Conservation (phyloP, 37 sponge, comb jelly and placozoan species). For the Geodia barretti region DNA sequence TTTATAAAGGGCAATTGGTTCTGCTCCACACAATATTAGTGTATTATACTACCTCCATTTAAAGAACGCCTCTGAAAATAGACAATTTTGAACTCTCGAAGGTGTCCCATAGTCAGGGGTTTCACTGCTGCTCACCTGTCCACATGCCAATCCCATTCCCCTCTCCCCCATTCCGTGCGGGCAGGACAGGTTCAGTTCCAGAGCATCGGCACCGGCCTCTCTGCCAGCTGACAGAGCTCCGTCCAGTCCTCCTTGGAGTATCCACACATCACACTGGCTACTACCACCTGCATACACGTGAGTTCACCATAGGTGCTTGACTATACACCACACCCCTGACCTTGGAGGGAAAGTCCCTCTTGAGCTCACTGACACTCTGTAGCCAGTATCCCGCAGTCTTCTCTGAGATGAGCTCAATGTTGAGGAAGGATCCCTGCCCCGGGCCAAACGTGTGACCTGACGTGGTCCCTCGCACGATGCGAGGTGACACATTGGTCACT, state of each 20-base stretch:
- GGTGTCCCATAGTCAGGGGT: neutral
- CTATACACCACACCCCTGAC: constrained; percentile 32
- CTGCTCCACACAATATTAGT: too few species aligned
- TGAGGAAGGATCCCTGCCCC: constrained; percentile 93
- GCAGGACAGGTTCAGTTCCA: constrained; percentile 96
- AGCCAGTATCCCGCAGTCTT: constrained; percentile 97
- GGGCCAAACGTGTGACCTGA: constrained; percentile 87
- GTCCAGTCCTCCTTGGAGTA: constrained; percentile 89
- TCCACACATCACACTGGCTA: constrained; percentile 96
- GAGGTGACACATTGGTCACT: constrained; percentile 94
- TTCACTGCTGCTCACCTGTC: constrained; percentile 61
- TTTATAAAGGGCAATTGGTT: too few species aligned
- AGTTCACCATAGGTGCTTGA: too few species aligned
- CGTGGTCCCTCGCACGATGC: constrained; percentile 92
- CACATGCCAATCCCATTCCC: constrained; percentile 97
- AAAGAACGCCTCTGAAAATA: too few species aligned
- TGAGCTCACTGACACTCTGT: constrained; percentile 86
- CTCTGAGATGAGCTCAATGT: constrained; percentile 95
- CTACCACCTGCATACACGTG: constrained; percentile 71
- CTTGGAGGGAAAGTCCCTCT: constrained; percentile 88
- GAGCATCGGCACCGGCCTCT: constrained; percentile 92
- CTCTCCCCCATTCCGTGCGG: constrained; percentile 98
- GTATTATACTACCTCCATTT: too few species aligned
- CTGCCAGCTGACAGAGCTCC: constrained; percentile 68
- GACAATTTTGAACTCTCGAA: too few species aligned